Evolutionary conservation across 2,888 invertebrate species (phyloP), one percentile per base, ranked within the genome.

Genomic region (Euzophera pinguis): DNA sequence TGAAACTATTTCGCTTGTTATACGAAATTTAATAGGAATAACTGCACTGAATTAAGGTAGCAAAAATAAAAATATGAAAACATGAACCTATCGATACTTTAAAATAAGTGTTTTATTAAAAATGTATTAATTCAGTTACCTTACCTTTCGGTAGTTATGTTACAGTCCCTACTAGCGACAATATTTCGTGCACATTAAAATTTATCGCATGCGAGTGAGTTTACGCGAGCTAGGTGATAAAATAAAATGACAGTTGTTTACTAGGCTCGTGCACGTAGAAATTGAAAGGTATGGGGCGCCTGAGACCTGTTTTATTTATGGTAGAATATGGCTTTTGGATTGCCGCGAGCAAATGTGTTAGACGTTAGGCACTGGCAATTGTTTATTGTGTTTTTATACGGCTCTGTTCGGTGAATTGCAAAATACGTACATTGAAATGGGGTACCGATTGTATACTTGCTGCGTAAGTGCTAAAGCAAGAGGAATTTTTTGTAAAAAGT

Each of bases 191-290:
- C 62, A 74, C 89, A 89, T 90, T 90, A 90, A 90, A 89, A 89
- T 90, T 89, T 86, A 90, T 88, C 81, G 80, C 84, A 73, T 76
- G 71, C 76, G 73, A 73, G 77, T 68, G 83, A 84, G 78, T 87
- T 84, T 85, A 86, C 85, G 79, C 73, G 77, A 87, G 84, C 82
- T 80, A 64, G 85, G 89, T 83, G 82, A 88, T 89, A 89, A 90
- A 90, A 89, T 88, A 89, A 88, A 88, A 89, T 87, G 89, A 88
- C 89, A 88, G 86, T 90, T 89, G 89, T 89, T 90, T 90, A 90
- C 82, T 63, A 78, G 87, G 89, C 89, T 84, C 81, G 82, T 52
- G 53, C 64, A 75, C 73, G 78, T 78, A 76, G 80, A 84, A 87
- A 90, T 89, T 90, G 89, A 90, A 90, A 88, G 88, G 86, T 84